phyloP scores from a whole-genome alignment of 2,113 vertebrate genomes.

The Oreocharis arfaki region DNA sequence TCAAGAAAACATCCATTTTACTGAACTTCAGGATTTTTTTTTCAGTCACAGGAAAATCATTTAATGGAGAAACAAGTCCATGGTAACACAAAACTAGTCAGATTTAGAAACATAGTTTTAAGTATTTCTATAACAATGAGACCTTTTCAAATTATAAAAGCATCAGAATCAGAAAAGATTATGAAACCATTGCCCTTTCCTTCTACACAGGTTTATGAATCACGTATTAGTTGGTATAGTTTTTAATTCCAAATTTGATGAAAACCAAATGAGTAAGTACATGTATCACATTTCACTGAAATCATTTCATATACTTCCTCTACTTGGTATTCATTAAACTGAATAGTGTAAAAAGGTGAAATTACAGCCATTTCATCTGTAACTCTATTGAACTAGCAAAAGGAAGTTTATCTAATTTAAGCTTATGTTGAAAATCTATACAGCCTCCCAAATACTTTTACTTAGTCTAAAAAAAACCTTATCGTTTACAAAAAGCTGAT shows the following conservation, averaged over 20 bases:
- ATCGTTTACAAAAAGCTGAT: neutral
- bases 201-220: neutral
- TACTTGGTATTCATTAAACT: neutral
- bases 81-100: neutral
- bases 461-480: neutral
- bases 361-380: neutral
- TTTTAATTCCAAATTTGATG: constrained; percentile 1
- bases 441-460: neutral
- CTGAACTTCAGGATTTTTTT: neutral
- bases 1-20: neutral
- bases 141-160: neutral
- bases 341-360: neutral
- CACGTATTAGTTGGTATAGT: neutral
- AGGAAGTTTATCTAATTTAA: neutral
- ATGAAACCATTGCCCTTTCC: neutral
- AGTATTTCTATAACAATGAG: neutral
- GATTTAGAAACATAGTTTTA: neutral
- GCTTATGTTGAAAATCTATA: neutral
- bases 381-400: neutral
- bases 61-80: neutral
- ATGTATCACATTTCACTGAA: neutral
- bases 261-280: neutral
- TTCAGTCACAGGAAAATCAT: neutral
- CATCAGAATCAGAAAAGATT: neutral
- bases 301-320: neutral